Evolutionary conservation across 1,140 invertebrate genomes (phyloP), one percentile per base, ranked within the genome.

Genomic region (Plectus sambesii): DNA sequence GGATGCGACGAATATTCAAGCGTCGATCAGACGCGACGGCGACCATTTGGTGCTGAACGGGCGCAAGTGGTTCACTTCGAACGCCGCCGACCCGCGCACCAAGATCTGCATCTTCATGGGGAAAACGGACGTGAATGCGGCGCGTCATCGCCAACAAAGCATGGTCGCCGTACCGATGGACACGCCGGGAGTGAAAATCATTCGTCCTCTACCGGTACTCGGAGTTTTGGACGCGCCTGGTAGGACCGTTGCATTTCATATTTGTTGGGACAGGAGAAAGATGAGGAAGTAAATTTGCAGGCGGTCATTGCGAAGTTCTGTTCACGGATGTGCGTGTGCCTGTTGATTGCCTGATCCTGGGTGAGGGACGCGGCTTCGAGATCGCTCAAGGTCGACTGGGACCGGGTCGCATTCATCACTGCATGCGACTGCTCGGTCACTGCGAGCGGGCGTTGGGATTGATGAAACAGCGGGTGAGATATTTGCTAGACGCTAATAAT

Each of bases 81-180:
- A 70, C 54, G 73, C 71, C 8, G 45, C 69, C 5, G 63, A 74
- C 59, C 70, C 73, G 5, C 38, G 66, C 8, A 75, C 73, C 59
- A 70, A 73, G 44, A 33, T 75, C 20, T 69, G 63, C 55, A 68
- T 75, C 27, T 75, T 75, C 49, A 75, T 75, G 73, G 73, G 73
- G 5, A 71, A 71, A 47, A 72, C 72, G 9, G 59, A 69, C 45
- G 53, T 45, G n/a, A 36, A 59, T 35, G 51, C 54, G 17, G 42
- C 51, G 4, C 54, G 51, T 19, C 71, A 73, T 47, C 42, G 49
- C 35, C 73, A 74, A 53, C 73, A 75, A 55, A 73, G 69, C 50
- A 75, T 75, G 73, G 67, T 75, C n/a, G 49, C 75, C 4, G 70
- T 75, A 22, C 73, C 73, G 2, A 72, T 75, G 72, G 69, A 75